Evolutionary conservation across 2,113 vertebrate species (phyloP).

Genomic region (Bathybates hornii): DNA sequence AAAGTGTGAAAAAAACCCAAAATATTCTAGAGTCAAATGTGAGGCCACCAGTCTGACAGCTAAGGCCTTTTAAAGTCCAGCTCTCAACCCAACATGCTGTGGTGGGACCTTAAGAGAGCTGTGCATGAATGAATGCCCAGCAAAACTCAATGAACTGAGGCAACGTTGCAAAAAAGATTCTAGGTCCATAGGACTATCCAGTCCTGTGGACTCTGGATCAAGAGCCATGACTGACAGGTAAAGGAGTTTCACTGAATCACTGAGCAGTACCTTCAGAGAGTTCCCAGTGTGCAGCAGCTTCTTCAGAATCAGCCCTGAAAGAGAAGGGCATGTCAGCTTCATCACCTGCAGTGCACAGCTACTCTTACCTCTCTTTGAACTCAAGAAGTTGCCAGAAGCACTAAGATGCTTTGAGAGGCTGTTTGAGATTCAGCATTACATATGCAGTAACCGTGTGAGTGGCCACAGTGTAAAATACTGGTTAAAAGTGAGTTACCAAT

Average conservation of each 20-base stretch:
- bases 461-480: background rate
- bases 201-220: background rate
- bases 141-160: background rate
- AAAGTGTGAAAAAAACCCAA: background rate
- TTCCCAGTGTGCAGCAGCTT: constrained; percentile 97
- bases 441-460: background rate
- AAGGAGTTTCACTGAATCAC: background rate
- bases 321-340: background rate
- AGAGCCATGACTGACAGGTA: background rate
- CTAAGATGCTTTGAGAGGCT: background rate
- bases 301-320: constrained; percentile 92
- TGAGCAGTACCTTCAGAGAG: constrained; percentile 88
- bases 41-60: background rate
- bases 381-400: background rate
- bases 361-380: background rate
- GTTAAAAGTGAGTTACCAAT: constrained; percentile 77
- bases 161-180: background rate
- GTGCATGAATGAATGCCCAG: background rate
- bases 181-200: background rate
- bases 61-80: background rate
- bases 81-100: background rate
- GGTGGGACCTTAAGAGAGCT: accelerated
- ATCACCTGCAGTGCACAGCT: background rate
- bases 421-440: background rate
- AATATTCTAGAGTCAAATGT: background rate